A percentile compares a stretch with the other conserved stretches of the same genome.
Evolutionary conservation across 1,140 invertebrate genomes (phyloP).

Genomic region (Mizuhopecten yessoensis): DNA sequence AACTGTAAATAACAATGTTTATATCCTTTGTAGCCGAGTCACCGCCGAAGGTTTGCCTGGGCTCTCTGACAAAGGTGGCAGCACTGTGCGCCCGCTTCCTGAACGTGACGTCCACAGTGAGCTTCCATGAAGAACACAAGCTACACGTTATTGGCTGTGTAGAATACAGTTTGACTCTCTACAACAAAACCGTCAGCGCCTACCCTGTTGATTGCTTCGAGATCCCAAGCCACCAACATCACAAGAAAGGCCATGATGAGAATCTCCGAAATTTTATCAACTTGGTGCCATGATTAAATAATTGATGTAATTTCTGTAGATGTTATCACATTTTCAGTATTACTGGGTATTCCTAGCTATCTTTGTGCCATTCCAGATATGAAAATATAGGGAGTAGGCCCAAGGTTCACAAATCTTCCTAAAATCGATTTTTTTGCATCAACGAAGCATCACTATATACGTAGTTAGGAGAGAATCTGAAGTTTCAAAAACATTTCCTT

Average conservation of each 20-base stretch:
- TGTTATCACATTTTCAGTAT: too few species aligned
- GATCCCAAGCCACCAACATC: slow-evolving; percentile 71
- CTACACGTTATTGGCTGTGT: slow-evolving; percentile 73
- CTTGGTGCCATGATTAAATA: slow-evolving; percentile 69
- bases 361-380: too few species aligned
- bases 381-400: too few species aligned
- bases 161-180: slow-evolving; percentile 73
- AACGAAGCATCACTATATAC: too few species aligned
- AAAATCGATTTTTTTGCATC: too few species aligned
- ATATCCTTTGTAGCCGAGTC: slow-evolving; percentile 55
- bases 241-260: slow-evolving; percentile 54
- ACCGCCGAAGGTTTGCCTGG: slow-evolving; percentile 71
- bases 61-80: slow-evolving; percentile 70
- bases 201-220: slow-evolving; percentile 77
- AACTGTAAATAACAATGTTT: background rate
- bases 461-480: too few species aligned
- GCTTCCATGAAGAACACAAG: slow-evolving; percentile 70
- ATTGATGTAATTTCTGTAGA: too few species aligned
- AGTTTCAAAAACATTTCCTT: too few species aligned
- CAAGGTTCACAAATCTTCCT: too few species aligned
- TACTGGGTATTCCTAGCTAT: too few species aligned
- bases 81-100: slow-evolving; percentile 73
- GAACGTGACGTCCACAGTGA: slow-evolving; percentile 74
- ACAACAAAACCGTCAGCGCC: slow-evolving; percentile 75
- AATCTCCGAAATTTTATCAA: slow-evolving; percentile 64